phyloP scores from a whole-genome alignment of 1,140 invertebrate species.

The Drosophila simulans region DNA sequence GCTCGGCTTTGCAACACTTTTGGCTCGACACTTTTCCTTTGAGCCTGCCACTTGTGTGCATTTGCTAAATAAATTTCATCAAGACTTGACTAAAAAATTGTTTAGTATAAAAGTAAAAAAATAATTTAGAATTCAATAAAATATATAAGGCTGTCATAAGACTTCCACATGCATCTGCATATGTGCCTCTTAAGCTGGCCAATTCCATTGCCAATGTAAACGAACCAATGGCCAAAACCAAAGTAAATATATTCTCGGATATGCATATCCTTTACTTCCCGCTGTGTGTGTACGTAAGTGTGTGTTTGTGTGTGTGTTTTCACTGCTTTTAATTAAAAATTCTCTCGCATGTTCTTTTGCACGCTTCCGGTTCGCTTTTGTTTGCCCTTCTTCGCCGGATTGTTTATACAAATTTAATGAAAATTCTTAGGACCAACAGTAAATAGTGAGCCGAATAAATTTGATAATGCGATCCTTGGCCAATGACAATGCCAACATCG shows the following conservation, averaged over 20 bases:
- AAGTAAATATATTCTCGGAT: constrained; percentile 18
- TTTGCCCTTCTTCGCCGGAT: constrained; percentile 24
- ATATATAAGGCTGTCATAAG: constrained; percentile 22
- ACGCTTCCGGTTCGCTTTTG: constrained; percentile 26
- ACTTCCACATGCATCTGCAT: neutral
- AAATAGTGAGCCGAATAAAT: constrained; percentile 49
- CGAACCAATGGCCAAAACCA: constrained; percentile 45
- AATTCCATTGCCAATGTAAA: constrained; percentile 61
- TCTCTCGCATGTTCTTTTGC: constrained; percentile 34
- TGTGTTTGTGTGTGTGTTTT: constrained; percentile 5
- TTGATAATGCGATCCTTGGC: constrained; percentile 21
- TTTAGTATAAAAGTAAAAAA: neutral
- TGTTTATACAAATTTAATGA: constrained; percentile 60
- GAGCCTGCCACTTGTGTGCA: neutral
- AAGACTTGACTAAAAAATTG: constrained; percentile 1
- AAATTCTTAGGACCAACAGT: constrained; percentile 51
- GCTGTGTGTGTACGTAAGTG: neutral
- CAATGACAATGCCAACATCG: constrained; percentile 8
- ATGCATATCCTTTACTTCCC: constrained; percentile 8
- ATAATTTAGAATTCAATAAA: constrained; percentile 25
- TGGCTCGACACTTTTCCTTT: neutral
- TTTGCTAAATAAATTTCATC: constrained; percentile 10
- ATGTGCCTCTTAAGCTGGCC: constrained; percentile 45
- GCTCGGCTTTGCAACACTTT: neutral
- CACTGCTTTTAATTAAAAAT: constrained; percentile 71